phyloP scores from a whole-genome alignment of 2,888 invertebrate species.

The Meiosimyza platycephala region DNA sequence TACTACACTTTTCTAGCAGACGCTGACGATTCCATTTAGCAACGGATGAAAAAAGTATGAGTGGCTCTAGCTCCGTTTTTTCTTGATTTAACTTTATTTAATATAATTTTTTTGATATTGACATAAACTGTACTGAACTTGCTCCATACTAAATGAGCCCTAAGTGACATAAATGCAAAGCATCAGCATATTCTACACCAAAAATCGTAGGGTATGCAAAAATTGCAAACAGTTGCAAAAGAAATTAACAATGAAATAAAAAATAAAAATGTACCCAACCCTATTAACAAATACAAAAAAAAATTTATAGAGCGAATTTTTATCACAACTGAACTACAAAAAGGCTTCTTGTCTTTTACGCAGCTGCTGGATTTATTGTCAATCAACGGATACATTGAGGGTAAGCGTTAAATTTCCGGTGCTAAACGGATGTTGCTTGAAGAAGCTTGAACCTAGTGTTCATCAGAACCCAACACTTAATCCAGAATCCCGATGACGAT shows the following conservation, averaged over 20 bases:
- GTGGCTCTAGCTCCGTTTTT: too few relatives aligned
- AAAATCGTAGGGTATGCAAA: conserved; percentile 9
- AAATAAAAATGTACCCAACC: not conserved
- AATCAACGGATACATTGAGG: conserved; percentile 36
- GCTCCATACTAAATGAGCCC: too few relatives aligned
- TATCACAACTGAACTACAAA: not conserved
- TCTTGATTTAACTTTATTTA: too few relatives aligned
- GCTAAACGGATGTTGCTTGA: conserved; percentile 27
- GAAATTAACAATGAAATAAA: conserved; percentile 28
- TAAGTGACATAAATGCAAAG: too few relatives aligned
- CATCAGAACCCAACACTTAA: not conserved
- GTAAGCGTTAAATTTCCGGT: conserved; percentile 40
- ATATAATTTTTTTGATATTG: too few relatives aligned
- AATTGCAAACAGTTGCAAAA: conserved; percentile 28
- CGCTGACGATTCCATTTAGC: too few relatives aligned
- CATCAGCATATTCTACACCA: not conserved
- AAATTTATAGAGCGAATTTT: not conserved
- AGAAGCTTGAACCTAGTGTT: not conserved
- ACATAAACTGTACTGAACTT: too few relatives aligned
- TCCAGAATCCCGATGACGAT: not conserved
- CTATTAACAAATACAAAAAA: not conserved
- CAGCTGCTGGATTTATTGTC: conserved; percentile 26
- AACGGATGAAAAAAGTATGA: too few relatives aligned
- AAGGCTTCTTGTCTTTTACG: conserved; percentile 2
- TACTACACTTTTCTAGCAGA: too few relatives aligned